phyloP scores from a whole-genome alignment of 2,113 vertebrate species.

The Leucosticte australis region DNA sequence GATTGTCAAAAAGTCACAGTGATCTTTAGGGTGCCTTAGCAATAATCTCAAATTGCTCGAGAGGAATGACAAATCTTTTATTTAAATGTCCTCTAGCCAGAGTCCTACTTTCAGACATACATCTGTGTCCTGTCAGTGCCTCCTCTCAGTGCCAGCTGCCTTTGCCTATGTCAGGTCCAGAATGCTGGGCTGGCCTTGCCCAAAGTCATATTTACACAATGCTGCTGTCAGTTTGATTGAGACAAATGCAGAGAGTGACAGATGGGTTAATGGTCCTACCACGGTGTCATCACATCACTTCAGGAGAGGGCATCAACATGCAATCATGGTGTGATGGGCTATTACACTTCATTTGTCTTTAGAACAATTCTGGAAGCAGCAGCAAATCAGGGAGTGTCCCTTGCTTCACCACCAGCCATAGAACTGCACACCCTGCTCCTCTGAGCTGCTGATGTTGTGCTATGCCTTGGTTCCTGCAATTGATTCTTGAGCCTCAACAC shows the following conservation, averaged over 20 bases:
- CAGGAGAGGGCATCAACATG: not conserved
- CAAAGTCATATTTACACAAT: not conserved
- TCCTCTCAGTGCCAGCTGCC: not conserved
- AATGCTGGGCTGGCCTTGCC: not conserved
- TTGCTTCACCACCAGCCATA: not conserved
- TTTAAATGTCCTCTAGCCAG: constrained; percentile 19
- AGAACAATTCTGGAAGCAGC: not conserved
- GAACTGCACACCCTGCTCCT: not conserved
- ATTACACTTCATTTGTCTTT: constrained; percentile 5
- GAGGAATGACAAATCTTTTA: not conserved
- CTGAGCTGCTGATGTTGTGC: not conserved
- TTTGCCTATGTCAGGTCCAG: not conserved
- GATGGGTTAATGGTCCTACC: constrained; percentile 22
- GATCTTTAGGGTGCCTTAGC: not conserved
- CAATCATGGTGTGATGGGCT: not conserved
- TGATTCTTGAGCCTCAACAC: not conserved
- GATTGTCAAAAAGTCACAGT: not conserved
- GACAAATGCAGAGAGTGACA: constrained; percentile 34
- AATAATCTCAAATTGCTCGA: not conserved
- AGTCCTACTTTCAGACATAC: not conserved
- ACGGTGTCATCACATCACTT: not conserved
- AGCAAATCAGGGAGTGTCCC: not conserved
- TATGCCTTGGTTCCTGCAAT: not conserved
- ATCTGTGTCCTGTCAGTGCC: not conserved
- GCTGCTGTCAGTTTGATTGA: constrained; percentile 21